Base-by-base conservation (phyloP, 2,113 vertebrate genomes). In the Quiscalus mexicanus region DNA sequence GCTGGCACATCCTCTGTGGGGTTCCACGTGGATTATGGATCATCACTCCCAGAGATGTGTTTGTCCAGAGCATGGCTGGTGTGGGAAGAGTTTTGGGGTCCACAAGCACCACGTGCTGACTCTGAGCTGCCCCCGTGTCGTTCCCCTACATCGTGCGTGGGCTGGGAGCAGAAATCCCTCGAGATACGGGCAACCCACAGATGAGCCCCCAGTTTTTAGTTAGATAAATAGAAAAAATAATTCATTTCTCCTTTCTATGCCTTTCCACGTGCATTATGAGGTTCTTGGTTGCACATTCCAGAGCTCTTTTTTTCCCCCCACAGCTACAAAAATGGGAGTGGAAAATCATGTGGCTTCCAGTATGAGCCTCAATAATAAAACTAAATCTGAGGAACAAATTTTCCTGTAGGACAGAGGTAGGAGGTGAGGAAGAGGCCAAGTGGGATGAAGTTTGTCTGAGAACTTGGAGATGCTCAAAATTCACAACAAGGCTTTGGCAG, bases 121-220 rank as follows among this genome's bases (percentile, higher is more conserved):
- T 33, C 41, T 5, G 55, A 77, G 82, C 63, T 53, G 45, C 67
- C 20, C 20, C 2, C 0, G 2, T 8, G 49, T 5, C 45, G 33
- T 41, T 37, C 49, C 16, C 10, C 28, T 18, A 3, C 14, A 11
- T 41, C 4, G 0, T 20, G 28, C 2, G 0, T 5, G 14, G 41
- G 10, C 17, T 73, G 55, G 75, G 75, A 69, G 49, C 45, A 25
- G 1, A 2, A 50, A n/a, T 52, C 27, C 1, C 18, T 35, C 24
- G 24, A 53, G 42, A 15, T 22, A 2, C 0, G 12, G 50, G 15
- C 47, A 87, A 10, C 44, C 33, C 59, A 21, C n/a, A 41, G 50
- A 20, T 44, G 25, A 71, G 59, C 37, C 25, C 12, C 2, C 47
- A 45, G 0, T 3, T 52, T 65, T 39, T 23, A 47, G 27, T 59